These are phyloP conservation scores for Sinonovacula constricta DNA, from an alignment of 1,140 invertebrate genomes.

Conservation along the genomic window DNA sequence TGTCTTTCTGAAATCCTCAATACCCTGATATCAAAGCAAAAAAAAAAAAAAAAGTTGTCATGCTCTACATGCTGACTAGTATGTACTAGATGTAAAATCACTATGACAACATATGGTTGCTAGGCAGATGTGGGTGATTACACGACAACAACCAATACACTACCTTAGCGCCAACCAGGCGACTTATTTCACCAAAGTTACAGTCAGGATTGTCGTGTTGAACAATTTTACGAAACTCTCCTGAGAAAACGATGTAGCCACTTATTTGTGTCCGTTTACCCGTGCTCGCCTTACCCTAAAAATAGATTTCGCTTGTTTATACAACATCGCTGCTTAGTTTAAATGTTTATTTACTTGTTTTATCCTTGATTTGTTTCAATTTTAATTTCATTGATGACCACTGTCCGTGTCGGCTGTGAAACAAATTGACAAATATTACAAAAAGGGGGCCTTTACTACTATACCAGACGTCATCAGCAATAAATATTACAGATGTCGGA, in stretches of 20 bases:
- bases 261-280: slow-evolving; percentile 85
- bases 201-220: slow-evolving; percentile 95
- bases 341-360: too few species aligned
- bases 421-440: too few species aligned
- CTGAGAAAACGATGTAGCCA: slow-evolving; percentile 99
- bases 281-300: slow-evolving; percentile 46
- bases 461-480: too few species aligned
- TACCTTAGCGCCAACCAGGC: slow-evolving; percentile 96
- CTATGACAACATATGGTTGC: slow-evolving; percentile 47
- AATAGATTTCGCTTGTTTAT: too few species aligned
- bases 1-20: too few species aligned
- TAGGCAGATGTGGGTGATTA: slow-evolving; percentile 36
- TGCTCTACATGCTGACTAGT: slow-evolving; percentile 45
- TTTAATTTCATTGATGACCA: too few species aligned
- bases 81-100: slow-evolving; percentile 20
- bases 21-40: too few species aligned
- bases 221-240: slow-evolving; percentile 93
- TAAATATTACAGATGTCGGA: too few species aligned
- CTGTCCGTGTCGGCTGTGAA: too few species aligned
- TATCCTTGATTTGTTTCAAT: too few species aligned
- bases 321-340: too few species aligned
- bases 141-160: slow-evolving; percentile 47
- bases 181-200: slow-evolving; percentile 97
- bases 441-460: too few species aligned
- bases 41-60: slow-evolving; percentile 3